phyloP scores from a whole-genome alignment of 2,888 invertebrate genomes.

The Drosophila ezoana region DNA sequence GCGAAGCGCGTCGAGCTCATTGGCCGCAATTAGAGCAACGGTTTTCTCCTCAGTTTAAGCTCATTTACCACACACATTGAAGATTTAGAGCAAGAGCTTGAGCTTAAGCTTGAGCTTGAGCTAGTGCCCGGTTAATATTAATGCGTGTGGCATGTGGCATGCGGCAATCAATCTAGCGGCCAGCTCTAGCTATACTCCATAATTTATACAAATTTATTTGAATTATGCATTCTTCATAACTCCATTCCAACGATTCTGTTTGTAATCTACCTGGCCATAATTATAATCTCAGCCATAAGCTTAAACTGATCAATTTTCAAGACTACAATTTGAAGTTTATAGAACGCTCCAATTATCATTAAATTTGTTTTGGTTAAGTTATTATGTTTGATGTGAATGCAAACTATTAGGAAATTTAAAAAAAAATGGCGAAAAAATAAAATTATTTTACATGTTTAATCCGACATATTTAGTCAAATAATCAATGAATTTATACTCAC shows the following conservation, averaged over 20 bases:
- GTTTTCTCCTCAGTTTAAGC: slow-evolving; percentile 67
- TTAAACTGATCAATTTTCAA: slow-evolving; percentile 41
- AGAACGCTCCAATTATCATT: slow-evolving; percentile 10
- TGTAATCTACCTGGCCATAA: slow-evolving; percentile 22
- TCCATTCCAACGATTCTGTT: slow-evolving; percentile 18
- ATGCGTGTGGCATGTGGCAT: slow-evolving; percentile 16
- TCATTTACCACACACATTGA: slow-evolving; percentile 77
- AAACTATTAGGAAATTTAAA: neutral
- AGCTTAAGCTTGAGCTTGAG: neutral
- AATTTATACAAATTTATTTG: slow-evolving; percentile 58
- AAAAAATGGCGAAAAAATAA: neutral
- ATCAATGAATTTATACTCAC: too few relatives aligned
- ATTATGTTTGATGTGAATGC: neutral
- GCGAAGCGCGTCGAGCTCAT: slow-evolving; percentile 64
- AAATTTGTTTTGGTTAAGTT: slow-evolving; percentile 5
- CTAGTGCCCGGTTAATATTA: slow-evolving; percentile 14
- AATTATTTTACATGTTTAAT: neutral
- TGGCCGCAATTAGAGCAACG: slow-evolving; percentile 76
- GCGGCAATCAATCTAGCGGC: slow-evolving; percentile 53
- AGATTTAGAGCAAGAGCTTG: slow-evolving; percentile 14
- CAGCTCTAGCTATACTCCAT: slow-evolving; percentile 19
- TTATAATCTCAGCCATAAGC: slow-evolving; percentile 32
- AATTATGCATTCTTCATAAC: slow-evolving; percentile 52
- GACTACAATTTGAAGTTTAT: slow-evolving; percentile 14
- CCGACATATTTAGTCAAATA: neutral